These are phyloP conservation scores for Phasia obesa DNA, from an alignment of 2,888 invertebrate species.

Conservation along the genomic window DNA sequence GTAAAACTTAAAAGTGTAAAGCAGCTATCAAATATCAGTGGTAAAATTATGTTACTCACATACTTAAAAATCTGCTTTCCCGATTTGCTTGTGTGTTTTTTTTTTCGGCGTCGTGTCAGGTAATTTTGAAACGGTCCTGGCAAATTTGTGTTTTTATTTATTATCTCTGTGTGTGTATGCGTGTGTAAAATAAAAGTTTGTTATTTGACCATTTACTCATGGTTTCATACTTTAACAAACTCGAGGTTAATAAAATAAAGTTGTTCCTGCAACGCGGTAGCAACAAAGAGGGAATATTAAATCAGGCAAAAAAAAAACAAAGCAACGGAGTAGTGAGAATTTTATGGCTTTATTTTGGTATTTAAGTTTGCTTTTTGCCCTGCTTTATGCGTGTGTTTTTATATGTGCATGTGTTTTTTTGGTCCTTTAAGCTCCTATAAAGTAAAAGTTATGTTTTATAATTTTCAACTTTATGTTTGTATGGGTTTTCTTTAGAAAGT, in stretches of 20 bases:
- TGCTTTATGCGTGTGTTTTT: not conserved
- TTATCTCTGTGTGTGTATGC: not conserved
- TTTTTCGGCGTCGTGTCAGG: too few species aligned
- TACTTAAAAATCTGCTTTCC: too few species aligned
- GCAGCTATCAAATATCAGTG: too few species aligned
- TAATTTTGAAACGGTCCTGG: not conserved
- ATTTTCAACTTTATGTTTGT: constrained; percentile 53
- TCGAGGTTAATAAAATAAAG: constrained; percentile 68
- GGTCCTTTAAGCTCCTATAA: constrained; percentile 55
- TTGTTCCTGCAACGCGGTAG: constrained; percentile 41
- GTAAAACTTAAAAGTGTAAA: too few species aligned
- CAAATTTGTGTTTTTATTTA: not conserved
- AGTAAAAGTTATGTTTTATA: constrained; percentile 68
- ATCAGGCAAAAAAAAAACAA: not conserved
- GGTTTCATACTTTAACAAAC: constrained; percentile 58
- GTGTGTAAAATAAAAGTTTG: constrained; percentile 50
- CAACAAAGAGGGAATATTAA: constrained; percentile 11
- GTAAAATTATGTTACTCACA: too few species aligned
- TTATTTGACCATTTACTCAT: constrained; percentile 63
- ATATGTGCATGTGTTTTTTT: constrained; percentile 1
- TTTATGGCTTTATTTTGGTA: constrained; percentile 55
- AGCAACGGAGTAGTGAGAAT: constrained; percentile 42
- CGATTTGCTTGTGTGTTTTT: too few species aligned
- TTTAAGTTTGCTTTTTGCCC: not conserved
- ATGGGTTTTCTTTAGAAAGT: constrained; percentile 38